Evolutionary conservation across 2,797 vertebrate species (phyloP).

Genomic region (Anisognathus igniventris): DNA sequence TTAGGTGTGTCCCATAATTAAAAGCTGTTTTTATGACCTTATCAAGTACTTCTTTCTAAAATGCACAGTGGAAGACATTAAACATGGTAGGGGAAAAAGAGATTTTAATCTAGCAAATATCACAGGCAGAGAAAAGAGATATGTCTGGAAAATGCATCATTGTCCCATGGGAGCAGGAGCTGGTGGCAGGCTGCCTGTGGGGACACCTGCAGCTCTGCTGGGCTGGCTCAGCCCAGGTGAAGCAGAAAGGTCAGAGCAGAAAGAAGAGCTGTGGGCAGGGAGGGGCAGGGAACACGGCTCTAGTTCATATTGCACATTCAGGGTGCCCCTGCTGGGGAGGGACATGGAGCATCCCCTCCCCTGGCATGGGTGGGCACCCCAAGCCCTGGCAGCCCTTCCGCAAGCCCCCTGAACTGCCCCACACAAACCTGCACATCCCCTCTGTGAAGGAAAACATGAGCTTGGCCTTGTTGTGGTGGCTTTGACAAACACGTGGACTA

Average conservation of each 20-base stretch:
- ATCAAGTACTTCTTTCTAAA: neutral
- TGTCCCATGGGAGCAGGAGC: neutral
- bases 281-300: neutral
- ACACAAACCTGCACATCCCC: neutral
- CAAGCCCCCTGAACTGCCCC: neutral
- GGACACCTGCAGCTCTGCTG: neutral
- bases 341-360: neutral
- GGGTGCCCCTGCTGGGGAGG: neutral
- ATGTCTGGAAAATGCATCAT: rapidly evolving
- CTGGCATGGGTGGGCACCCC: neutral
- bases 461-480: neutral
- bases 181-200: rapidly evolving
- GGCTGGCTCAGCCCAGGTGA: neutral
- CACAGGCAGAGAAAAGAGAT: neutral
- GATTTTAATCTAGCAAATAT: neutral
- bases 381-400: neutral
- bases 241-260: neutral
- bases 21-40: neutral
- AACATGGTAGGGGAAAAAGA: neutral
- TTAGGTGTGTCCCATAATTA: neutral
- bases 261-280: neutral
- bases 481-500: neutral
- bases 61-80: neutral
- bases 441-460: neutral
- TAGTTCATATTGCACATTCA: neutral